Evolutionary conservation across 2,888 invertebrate species (phyloP), one percentile per base, ranked within the genome.

Genomic region (Amblyteles armatorius): DNA sequence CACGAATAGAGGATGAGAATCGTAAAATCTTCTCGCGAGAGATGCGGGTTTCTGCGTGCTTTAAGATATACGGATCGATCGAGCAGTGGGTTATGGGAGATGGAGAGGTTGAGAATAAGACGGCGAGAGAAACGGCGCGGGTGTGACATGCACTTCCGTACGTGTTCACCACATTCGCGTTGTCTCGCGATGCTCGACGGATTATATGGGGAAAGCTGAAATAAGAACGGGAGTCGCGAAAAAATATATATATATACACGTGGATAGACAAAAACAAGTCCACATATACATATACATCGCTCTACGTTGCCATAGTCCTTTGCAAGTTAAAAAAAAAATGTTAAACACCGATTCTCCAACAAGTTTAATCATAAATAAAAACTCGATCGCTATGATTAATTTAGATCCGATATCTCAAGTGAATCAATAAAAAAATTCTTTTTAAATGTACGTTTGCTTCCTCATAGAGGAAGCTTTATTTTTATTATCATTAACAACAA

Each of bases 31-130:
- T 87, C 86, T 79, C 88, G 84, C 68, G 87, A 80, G 88, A 86
- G 85, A 87, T 82, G 88, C 85, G 55, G 60, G 36, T 22, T 33
- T 44, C 36, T 78, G 67, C 36, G 48, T 69, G 40, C 73, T 57
- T 74, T 50, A 72, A 81, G 90, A 91, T 29, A 29, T 91, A 92
- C 90, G 90, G 90, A 92, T 92, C 89, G 89, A 88, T 89, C 86
- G 77, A 80, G 80, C 73, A 68, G 79, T 63, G 82, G 71, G 55
- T 57, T 69, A 79, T 40, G 67, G 84, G 79, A 82, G 57, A 84
- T 71, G 65, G 72, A 77, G 74, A 69, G 60, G 57, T 65, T 57
- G 29, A 69, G 74, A 81, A 81, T 69, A 81, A 48, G 44, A 16
- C 68, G 71, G 50, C 22, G 55, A 60, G 65, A 50, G 71, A 73